phyloP scores from a whole-genome alignment of 2,113 vertebrate genomes.

The Uria lomvia region DNA sequence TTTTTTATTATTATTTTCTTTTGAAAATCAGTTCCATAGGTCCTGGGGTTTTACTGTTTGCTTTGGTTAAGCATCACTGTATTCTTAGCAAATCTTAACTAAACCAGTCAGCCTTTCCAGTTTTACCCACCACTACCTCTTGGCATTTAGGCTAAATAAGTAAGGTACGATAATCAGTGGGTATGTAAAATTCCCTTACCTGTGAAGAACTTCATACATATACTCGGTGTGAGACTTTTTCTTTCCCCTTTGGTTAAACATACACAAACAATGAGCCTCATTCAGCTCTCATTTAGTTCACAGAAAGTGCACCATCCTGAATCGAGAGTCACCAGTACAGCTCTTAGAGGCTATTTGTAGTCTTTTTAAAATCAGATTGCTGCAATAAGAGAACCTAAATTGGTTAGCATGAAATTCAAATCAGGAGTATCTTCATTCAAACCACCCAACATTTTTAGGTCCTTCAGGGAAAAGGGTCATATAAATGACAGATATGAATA shows the following conservation, averaged over 20 bases:
- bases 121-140: background rate
- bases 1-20: background rate
- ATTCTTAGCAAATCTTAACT: background rate
- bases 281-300: background rate
- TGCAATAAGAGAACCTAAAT: background rate
- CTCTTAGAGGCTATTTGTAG: background rate
- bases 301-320: accelerated
- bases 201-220: background rate
- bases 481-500: background rate
- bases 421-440: background rate
- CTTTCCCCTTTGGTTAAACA: background rate
- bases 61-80: background rate
- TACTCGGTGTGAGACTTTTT: background rate
- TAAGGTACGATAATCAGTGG: background rate
- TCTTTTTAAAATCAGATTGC: background rate
- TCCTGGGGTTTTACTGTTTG: background rate
- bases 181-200: background rate
- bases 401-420: background rate
- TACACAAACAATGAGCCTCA: background rate
- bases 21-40: background rate
- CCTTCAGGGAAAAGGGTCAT: background rate
- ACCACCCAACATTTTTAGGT: background rate
- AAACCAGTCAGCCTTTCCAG: background rate
- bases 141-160: background rate
- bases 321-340: background rate